phyloP scores from a whole-genome alignment of 2,113 vertebrate species.

The Galeopterus variegatus region DNA sequence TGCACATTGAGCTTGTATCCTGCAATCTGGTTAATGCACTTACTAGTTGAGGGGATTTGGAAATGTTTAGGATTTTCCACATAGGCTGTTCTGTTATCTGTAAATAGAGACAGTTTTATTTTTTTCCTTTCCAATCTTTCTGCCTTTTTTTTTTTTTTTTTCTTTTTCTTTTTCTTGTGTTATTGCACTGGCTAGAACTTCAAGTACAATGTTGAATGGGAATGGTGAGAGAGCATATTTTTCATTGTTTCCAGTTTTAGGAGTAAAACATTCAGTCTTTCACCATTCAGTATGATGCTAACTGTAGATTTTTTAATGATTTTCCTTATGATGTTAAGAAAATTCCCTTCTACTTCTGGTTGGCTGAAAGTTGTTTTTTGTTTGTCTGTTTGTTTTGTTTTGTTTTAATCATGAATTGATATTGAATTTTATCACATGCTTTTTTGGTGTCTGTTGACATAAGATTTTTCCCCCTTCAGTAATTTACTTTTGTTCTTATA shows the following conservation, averaged over 20 bases:
- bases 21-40: background rate
- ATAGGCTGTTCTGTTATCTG: background rate
- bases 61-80: background rate
- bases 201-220: background rate
- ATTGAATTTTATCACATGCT: background rate
- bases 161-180: background rate
- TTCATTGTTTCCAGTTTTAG: background rate
- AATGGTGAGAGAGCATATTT: background rate
- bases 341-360: background rate
- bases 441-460: background rate
- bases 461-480: background rate
- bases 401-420: background rate
- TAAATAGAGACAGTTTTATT: background rate
- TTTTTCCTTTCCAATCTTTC: background rate
- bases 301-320: background rate
- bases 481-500: background rate
- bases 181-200: background rate
- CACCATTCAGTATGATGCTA: background rate
- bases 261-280: background rate
- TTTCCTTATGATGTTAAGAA: background rate
- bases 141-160: background rate
- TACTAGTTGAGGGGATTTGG: background rate
- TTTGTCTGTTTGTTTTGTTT: too few species aligned
- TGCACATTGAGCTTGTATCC: background rate
- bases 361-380: background rate